These are phyloP conservation scores for Uromys caudimaculatus DNA, from an alignment of 2,797 vertebrate genomes.

Conservation along the genomic window DNA sequence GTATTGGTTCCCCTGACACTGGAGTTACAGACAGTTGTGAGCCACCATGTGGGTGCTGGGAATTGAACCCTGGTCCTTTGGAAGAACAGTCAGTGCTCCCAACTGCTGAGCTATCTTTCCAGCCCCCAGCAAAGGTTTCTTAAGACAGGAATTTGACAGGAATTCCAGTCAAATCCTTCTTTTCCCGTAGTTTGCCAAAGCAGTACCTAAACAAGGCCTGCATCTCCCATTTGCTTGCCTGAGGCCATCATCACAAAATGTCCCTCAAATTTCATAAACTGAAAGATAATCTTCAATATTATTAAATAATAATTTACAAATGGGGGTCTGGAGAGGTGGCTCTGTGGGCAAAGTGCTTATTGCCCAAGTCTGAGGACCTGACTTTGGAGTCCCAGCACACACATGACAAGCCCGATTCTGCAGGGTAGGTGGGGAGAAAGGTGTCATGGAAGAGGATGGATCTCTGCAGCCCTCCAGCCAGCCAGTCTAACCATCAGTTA, in stretches of 20 bases:
- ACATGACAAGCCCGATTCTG: neutral
- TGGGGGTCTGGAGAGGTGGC: neutral
- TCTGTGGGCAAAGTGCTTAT: neutral
- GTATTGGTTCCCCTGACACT: neutral
- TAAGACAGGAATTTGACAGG: neutral
- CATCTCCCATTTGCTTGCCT: neutral
- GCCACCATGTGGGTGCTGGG: neutral
- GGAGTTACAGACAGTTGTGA: neutral
- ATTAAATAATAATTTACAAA: neutral
- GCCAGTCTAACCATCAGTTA: neutral
- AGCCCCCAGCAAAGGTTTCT: neutral
- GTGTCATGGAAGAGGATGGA: no score
- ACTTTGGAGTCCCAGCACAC: neutral
- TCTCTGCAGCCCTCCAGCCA: neutral
- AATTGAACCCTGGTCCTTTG: neutral
- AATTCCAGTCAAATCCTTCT: neutral
- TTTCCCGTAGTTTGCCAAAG: neutral
- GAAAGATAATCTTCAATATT: neutral
- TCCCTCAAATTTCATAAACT: neutral
- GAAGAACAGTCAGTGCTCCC: neutral
- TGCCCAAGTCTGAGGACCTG: no score
- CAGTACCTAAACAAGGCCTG: neutral
- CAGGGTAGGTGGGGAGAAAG: fast-evolving
- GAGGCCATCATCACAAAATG: neutral
- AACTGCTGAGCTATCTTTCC: neutral